Base-by-base conservation (phyloP, 2,797 vertebrate genomes). In the Crenichthys baileyi region DNA sequence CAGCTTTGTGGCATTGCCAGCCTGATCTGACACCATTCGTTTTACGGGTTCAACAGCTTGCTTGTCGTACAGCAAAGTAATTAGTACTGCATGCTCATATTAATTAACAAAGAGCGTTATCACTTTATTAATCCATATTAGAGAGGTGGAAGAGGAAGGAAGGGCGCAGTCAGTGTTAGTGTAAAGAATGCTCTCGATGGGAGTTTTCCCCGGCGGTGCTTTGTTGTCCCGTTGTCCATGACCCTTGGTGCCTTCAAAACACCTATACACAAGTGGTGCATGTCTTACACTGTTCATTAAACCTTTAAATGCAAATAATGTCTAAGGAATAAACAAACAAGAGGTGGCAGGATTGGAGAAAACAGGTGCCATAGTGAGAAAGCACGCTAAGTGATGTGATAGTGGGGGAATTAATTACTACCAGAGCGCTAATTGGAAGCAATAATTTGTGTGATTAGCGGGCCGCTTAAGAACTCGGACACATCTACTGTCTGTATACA, bases 391-490 rank as follows among this genome's bases (percentile, higher is more conserved):
- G 97, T 96, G 96, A 97, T 97, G 97, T 97, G 98, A 97, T 98
- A 97, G 97, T 96, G 96, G 96, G 98, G 96, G 97, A 98, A 99
- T 99, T 99, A 99, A 99, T 99, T 99, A 99, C 97, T 97, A 97
- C 95, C 96, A 96, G 96, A 91, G 96, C 95, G 96, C 97, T 99
- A 99, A 99, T 99, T 99, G 98, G 97, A 97, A 96, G 97, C 97
- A 99, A 99, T 99, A 98, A 99, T 99, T 99, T 99, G 97, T 96
- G 97, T 99, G 98, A 99, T 99, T 99, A 99, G 97, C 95, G 94
- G 96, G 96, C 96, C 96, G 96, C 97, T 98, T 97, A 97, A 97
- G 96, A 96, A 97, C 95, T 95, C 96, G 97, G 97, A 97, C 97
- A 96, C 96, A 96, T 95, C 95, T 94, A 96, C 94, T 1, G 84